These are phyloP conservation scores for Plotosus lineatus DNA, from an alignment of 2,113 vertebrate genomes.

Conservation along the genomic window DNA sequence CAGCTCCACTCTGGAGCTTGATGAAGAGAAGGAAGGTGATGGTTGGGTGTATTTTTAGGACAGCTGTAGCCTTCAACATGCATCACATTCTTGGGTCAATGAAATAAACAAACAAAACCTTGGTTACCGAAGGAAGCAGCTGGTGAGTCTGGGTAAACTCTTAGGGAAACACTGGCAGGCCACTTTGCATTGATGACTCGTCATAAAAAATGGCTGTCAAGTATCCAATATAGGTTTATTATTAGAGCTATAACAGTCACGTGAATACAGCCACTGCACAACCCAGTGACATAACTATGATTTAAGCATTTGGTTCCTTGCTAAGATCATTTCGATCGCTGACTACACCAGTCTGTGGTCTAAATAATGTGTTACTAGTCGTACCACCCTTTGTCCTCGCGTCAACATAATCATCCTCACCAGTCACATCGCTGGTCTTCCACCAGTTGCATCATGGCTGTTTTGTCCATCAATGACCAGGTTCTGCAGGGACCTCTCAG, in stretches of 20 bases:
- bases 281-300: neutral
- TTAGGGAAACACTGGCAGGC: neutral
- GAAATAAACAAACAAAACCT: conserved; percentile 47
- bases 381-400: neutral
- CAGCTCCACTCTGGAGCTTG: conserved; percentile 20
- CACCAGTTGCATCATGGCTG: no score
- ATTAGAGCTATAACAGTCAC: conserved; percentile 27
- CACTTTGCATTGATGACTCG: neutral
- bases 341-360: neutral
- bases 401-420: no score
- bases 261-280: neutral
- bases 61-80: conserved; percentile 21
- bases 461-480: no score
- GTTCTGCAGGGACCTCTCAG: no score
- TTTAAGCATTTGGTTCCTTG: conserved; percentile 1
- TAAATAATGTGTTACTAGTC: conserved; percentile 2
- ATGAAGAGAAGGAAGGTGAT: neutral
- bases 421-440: no score
- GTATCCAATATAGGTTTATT: conserved; percentile 28
- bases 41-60: conserved; percentile 46
- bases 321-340: conserved; percentile 10
- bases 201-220: conserved; percentile 22
- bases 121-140: conserved; percentile 43
- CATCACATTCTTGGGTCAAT: conserved; percentile 34
- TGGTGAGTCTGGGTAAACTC: conserved; percentile 22